phyloP scores from a whole-genome alignment of 2,113 vertebrate species.

The Trematocara nigrifrons region DNA sequence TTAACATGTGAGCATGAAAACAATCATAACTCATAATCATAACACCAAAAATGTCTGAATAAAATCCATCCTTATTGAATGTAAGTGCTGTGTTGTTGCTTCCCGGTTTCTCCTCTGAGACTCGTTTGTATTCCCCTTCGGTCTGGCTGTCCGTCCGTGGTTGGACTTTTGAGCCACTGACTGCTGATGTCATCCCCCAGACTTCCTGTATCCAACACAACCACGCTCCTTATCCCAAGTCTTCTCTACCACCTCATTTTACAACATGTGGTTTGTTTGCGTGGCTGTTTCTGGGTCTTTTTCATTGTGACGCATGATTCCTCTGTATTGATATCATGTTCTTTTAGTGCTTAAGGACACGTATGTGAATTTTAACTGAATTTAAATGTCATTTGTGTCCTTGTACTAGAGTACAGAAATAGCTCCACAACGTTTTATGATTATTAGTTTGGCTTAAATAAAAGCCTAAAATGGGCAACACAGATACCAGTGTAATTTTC shows the following conservation, averaged over 20 bases:
- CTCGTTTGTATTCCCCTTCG: neutral
- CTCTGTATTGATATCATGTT: rapidly evolving
- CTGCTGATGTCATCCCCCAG: neutral
- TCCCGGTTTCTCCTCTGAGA: neutral
- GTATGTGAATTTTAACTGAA: rapidly evolving
- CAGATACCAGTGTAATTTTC: neutral
- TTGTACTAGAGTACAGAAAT: neutral
- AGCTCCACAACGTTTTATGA: neutral
- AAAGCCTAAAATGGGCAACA: neutral
- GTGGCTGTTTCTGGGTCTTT: neutral
- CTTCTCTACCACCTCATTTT: neutral
- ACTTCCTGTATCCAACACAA: neutral
- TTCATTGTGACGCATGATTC: neutral
- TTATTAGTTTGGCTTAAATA: neutral
- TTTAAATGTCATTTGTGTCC: neutral
- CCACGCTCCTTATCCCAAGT: neutral
- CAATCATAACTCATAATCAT: neutral
- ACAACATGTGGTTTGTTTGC: neutral
- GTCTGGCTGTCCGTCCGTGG: neutral
- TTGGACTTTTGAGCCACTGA: neutral
- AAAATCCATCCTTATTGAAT: neutral
- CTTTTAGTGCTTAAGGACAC: neutral
- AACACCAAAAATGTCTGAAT: neutral
- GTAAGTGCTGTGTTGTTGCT: neutral
- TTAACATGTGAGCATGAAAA: neutral